These are phyloP conservation scores for Antheraea yamamai DNA, from an alignment of 2,888 invertebrate species.

Conservation along the genomic window DNA sequence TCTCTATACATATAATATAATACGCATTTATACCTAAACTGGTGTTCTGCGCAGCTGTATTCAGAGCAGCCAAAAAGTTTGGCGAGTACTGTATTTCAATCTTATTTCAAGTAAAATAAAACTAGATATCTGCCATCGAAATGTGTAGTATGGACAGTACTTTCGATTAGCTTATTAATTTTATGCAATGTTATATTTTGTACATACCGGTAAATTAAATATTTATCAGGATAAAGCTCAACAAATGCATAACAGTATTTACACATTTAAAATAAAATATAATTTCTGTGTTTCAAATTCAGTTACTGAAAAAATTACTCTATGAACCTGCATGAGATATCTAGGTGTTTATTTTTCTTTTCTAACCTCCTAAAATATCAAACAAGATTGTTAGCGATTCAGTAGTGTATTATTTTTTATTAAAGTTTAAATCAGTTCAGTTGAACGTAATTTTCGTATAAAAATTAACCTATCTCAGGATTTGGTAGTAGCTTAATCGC, in stretches of 20 bases:
- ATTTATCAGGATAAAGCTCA: neutral
- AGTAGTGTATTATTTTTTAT: neutral
- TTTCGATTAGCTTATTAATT: neutral
- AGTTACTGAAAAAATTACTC: neutral
- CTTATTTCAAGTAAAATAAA: neutral
- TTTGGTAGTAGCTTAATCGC: constrained; percentile 44
- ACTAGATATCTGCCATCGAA: neutral
- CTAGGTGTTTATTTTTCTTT: neutral
- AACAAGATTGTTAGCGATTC: neutral
- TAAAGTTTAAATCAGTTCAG: neutral
- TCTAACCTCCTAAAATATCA: neutral
- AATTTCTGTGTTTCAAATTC: too few relatives aligned
- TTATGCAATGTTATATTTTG: neutral
- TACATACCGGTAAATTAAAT: neutral
- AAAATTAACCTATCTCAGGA: constrained; percentile 4
- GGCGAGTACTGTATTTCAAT: neutral
- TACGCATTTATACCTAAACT: too few relatives aligned
- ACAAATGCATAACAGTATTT: neutral
- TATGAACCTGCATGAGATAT: neutral
- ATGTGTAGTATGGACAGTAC: neutral
- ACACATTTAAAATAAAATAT: neutral
- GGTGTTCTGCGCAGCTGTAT: too few relatives aligned
- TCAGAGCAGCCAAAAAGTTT: too few relatives aligned
- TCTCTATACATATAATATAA: too few relatives aligned
- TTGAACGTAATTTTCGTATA: neutral